Evolutionary conservation across 2,888 invertebrate species (phyloP).

Genomic region (Monopis laevigella): DNA sequence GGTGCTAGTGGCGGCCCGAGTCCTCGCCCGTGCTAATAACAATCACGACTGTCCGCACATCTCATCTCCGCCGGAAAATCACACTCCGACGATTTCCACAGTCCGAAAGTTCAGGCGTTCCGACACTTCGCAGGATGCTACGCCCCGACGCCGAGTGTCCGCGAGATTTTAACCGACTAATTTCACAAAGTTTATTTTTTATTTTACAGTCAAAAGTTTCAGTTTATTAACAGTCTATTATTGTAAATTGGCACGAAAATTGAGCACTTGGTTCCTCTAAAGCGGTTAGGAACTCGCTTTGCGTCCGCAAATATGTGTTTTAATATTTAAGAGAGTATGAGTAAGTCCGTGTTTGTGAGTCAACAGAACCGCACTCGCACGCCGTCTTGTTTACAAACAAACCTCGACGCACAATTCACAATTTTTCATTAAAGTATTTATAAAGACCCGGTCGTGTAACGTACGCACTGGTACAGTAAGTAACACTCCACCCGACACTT

Average conservation of each 20-base stretch:
- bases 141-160: background rate
- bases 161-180: background rate
- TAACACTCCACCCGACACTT: background rate
- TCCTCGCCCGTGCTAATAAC: slow-evolving; percentile 22
- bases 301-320: slow-evolving; percentile 7
- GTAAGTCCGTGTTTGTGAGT: slow-evolving; percentile 28
- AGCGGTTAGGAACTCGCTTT: background rate
- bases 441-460: too few relatives aligned
- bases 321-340: slow-evolving; percentile 1
- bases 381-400: slow-evolving; percentile 61
- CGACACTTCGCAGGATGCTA: slow-evolving; percentile 2
- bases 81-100: slow-evolving; percentile 3
- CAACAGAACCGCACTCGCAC: slow-evolving; percentile 33
- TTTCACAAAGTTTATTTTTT: too few relatives aligned
- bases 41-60: slow-evolving; percentile 9
- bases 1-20: slow-evolving; percentile 35
- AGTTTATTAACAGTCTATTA: too few relatives aligned
- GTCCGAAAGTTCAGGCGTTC: too few relatives aligned
- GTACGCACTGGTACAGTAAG: slow-evolving; percentile 1
- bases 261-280: background rate
- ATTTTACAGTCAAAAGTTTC: too few relatives aligned
- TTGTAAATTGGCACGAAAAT: slow-evolving; percentile 5
- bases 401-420: slow-evolving; percentile 31
- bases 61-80: slow-evolving; percentile 7
- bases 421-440: slow-evolving; percentile 4